These are phyloP conservation scores for Aurelia aurita complex sp. Pacific DNA, from an alignment of 30 jellyfish, hydroid and myxozoan genomes.

Conservation along the genomic window DNA sequence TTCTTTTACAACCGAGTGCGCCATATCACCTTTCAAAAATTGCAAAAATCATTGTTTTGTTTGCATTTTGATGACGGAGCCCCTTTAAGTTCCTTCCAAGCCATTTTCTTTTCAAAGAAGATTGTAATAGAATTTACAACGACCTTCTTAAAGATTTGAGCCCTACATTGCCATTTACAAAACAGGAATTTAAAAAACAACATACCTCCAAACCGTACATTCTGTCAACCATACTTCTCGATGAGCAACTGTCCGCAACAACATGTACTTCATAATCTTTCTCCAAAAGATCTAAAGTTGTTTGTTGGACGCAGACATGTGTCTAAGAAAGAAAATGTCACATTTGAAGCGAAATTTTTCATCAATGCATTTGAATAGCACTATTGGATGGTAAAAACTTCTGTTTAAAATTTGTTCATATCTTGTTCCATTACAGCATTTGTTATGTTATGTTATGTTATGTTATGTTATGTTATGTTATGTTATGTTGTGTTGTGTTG, in stretches of 20 bases:
- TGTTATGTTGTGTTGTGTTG: no score
- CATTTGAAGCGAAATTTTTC: no score
- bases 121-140: neutral
- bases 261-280: conserved; percentile 90
- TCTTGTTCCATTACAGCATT: no score
- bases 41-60: no score
- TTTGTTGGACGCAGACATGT: conserved; percentile 96
- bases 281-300: conserved; percentile 91
- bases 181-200: neutral
- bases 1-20: neutral
- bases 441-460: no score
- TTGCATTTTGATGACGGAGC: no score
- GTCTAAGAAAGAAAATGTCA: conserved; percentile 43
- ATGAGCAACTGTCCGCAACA: conserved; percentile 94
- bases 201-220: conserved; percentile 91
- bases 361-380: no score
- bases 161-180: neutral
- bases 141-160: neutral
- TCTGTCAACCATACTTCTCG: conserved; percentile 90
- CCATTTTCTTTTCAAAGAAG: no score
- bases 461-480: no score
- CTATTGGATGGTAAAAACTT: no score
- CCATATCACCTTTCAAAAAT: neutral
- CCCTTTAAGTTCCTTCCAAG: no score
- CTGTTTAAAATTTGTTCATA: no score